A percentile compares a stretch with the other conserved stretches of the same genome.
phyloP scores from a whole-genome alignment of 2,113 vertebrate species.

The Hippocampus comes region DNA sequence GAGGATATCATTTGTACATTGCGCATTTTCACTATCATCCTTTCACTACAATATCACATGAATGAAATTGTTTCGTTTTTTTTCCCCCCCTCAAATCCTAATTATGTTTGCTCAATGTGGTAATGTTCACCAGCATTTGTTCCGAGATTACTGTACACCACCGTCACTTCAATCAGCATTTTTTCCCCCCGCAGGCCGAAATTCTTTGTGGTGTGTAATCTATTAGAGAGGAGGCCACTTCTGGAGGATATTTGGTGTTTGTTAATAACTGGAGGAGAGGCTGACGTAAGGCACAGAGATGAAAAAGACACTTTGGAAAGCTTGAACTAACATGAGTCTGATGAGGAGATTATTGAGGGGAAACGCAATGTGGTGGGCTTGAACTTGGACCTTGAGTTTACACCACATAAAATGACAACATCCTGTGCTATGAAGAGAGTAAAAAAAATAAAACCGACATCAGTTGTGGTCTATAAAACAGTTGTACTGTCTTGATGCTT shows the following conservation, averaged over 20 bases:
- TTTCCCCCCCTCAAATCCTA: no score
- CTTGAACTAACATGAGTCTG: neutral
- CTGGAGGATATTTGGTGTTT: neutral
- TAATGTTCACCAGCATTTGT: no score
- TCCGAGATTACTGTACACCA: no score
- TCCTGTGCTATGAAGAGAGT: neutral
- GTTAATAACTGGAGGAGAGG: neutral
- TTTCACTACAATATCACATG: neutral
- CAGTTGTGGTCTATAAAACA: neutral
- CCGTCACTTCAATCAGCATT: no score
- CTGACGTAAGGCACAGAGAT: neutral
- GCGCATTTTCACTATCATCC: neutral
- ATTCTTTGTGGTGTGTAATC: neutral
- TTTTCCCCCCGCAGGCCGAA: no score
- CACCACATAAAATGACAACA: neutral
- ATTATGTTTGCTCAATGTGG: no score
- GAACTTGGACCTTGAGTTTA: neutral
- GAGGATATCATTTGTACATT: no score
- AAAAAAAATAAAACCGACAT: neutral
- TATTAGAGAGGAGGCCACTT: neutral
- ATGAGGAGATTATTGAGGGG: neutral
- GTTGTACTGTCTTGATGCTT: neutral
- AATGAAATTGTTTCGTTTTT: neutral
- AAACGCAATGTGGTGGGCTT: neutral
- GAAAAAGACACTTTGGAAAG: neutral